Evolutionary conservation across 2,888 invertebrate genomes (phyloP).

Genomic region (Corythucha ciliata): DNA sequence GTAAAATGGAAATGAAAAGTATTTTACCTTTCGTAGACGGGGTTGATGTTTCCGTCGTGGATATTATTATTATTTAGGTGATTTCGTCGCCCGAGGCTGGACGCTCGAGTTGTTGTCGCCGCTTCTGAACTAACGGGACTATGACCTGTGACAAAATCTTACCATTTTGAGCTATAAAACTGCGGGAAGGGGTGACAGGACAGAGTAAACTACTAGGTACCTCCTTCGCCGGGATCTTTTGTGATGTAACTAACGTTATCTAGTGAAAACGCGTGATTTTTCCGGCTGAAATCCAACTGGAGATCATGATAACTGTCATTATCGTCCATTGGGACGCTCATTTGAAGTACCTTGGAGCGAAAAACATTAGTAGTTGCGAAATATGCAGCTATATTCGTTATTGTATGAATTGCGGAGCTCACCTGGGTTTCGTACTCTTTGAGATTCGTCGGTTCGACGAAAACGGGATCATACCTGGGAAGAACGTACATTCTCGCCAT

Average conservation of each 20-base stretch:
- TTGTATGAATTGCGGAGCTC: no score
- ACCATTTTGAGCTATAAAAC: neutral
- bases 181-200: neutral
- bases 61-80: slow-evolving; percentile 48
- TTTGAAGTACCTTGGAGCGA: slow-evolving; percentile 58
- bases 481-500: slow-evolving; percentile 63
- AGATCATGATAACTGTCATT: slow-evolving; percentile 66
- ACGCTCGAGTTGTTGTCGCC: slow-evolving; percentile 71
- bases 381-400: no score
- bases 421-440: slow-evolving; percentile 91
- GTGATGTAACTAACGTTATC: slow-evolving; percentile 84
- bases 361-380: neutral
- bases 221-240: slow-evolving; percentile 59
- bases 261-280: slow-evolving; percentile 76
- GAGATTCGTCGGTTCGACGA: slow-evolving; percentile 62
- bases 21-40: slow-evolving; percentile 52
- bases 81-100: slow-evolving; percentile 45
- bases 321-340: slow-evolving; percentile 82
- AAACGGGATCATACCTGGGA: slow-evolving; percentile 62
- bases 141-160: slow-evolving; percentile 46
- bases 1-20: neutral
- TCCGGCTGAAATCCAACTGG: slow-evolving; percentile 76
- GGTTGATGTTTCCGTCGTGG: slow-evolving; percentile 50
- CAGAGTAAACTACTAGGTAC: slow-evolving; percentile 20
- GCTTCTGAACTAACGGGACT: slow-evolving; percentile 77